phyloP scores from a whole-genome alignment of 2,797 vertebrate species.

The Eutrigla gurnardus region DNA sequence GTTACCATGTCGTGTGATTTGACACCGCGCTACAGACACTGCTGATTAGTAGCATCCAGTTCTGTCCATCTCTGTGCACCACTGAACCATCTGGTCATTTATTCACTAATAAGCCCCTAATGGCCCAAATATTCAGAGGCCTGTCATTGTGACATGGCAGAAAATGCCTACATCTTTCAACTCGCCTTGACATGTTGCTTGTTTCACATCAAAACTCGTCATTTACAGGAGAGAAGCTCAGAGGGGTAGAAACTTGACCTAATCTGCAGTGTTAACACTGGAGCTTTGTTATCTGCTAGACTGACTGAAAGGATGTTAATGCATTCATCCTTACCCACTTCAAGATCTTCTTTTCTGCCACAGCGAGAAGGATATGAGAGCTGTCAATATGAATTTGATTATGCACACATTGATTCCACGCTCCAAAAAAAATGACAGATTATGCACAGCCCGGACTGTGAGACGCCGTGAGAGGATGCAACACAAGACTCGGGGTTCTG shows the following conservation, averaged over 20 bases:
- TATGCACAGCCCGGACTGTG: conserved; percentile 70
- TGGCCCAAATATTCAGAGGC: conserved; percentile 99
- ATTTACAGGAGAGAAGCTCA: conserved; percentile 99
- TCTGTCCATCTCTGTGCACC: conserved; percentile 99
- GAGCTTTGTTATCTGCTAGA: conserved; percentile 97
- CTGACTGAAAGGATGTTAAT: conserved; percentile 99
- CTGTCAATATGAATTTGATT: conserved; percentile 88
- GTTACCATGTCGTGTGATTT: conserved; percentile 99
- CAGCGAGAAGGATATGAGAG: conserved; percentile 82
- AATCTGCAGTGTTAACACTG: conserved; percentile 99
- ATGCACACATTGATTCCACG: conserved; percentile 86
- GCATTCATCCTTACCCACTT: conserved; percentile 93
- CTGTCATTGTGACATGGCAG: conserved; percentile 99
- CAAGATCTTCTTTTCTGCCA: conserved; percentile 81
- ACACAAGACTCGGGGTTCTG: conserved; percentile 63
- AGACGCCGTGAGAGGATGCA: conserved; percentile 68
- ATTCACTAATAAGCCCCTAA: conserved; percentile 99
- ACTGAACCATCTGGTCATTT: conserved; percentile 99
- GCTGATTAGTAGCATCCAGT: conserved; percentile 99
- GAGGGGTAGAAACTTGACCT: conserved; percentile 99
- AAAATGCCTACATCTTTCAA: conserved; percentile 99
- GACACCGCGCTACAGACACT: conserved; percentile 99
- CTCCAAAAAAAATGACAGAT: conserved; percentile 75
- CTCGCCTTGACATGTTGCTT: conserved; percentile 99
- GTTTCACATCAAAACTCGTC: conserved; percentile 99